A percentile compares a stretch with the other conserved stretches of the same genome.
Evolutionary conservation across 2,113 vertebrate genomes (phyloP).

Genomic region (Solea senegalensis): DNA sequence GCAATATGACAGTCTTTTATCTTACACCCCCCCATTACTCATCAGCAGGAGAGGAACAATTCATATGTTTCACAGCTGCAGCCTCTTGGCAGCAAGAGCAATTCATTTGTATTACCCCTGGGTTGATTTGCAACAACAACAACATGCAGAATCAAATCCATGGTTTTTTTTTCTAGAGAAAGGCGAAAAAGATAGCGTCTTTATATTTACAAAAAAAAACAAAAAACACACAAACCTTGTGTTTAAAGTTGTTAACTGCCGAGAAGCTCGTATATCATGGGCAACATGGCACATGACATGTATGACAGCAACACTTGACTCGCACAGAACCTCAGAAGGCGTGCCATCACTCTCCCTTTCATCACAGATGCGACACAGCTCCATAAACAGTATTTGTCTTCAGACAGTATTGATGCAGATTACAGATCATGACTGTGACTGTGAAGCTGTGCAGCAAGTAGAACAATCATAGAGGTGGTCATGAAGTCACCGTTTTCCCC

Average conservation of each 20-base stretch:
- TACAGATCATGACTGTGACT: constrained; percentile 56
- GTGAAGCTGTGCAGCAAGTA: constrained; percentile 31
- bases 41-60: constrained; percentile 73
- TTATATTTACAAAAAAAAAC: constrained; percentile 18
- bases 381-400: constrained; percentile 14
- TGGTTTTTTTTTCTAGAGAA: constrained; percentile 34
- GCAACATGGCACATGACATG: constrained; percentile 12
- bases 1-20: constrained; percentile 73
- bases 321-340: constrained; percentile 28
- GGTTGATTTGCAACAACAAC: constrained; percentile 60
- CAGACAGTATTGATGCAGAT: constrained; percentile 53
- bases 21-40: constrained; percentile 73
- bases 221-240: constrained; percentile 1
- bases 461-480: constrained; percentile 55
- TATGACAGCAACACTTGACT: constrained; percentile 40
- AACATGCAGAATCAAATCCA: constrained; percentile 58
- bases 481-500: constrained; percentile 50
- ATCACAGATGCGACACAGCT: constrained; percentile 26
- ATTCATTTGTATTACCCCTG: constrained; percentile 71
- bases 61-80: constrained; percentile 78
- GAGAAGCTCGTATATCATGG: constrained; percentile 18
- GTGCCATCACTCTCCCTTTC: constrained; percentile 46
- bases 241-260: constrained; percentile 2
- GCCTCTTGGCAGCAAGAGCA: constrained; percentile 65
- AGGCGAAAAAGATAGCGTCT: constrained; percentile 40